Percentiles rank a stretch among this genome's conserved stretches.
Conservation (phyloP, 1,140 invertebrate species). For the Coelopa frigida region DNA sequence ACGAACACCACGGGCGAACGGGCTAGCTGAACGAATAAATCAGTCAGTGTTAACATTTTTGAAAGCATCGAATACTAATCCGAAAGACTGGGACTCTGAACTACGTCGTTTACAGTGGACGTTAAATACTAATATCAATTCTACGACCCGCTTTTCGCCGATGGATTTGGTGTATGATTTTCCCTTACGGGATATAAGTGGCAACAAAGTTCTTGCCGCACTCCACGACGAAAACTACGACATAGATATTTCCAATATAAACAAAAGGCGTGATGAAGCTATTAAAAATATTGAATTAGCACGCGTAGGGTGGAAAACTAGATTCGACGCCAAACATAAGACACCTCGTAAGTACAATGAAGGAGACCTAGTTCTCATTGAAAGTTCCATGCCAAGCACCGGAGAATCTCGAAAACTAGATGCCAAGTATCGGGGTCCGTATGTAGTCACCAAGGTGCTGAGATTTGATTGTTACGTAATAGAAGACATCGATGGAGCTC, state of each 20-base stretch:
- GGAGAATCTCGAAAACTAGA: slow-evolving; percentile 14
- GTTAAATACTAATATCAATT: slow-evolving; percentile 2
- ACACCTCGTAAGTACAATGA: background rate
- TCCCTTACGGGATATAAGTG: too few species aligned
- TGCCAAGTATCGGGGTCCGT: slow-evolving; percentile 15
- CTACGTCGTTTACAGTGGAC: too few species aligned
- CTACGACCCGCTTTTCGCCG: slow-evolving; percentile 3
- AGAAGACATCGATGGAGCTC: slow-evolving; percentile 15
- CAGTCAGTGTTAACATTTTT: too few species aligned
- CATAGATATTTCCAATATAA: background rate
- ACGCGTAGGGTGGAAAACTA: background rate
- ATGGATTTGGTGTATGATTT: slow-evolving; percentile 6
- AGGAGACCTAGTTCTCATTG: slow-evolving; percentile 1
- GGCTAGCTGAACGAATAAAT: too few species aligned
- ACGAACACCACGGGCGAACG: too few species aligned
- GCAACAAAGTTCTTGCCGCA: slow-evolving; percentile 5
- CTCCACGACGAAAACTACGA: slow-evolving; percentile 4
- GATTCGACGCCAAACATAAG: slow-evolving; percentile 2
- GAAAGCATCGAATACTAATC: too few species aligned
- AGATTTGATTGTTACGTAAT: slow-evolving; percentile 16
- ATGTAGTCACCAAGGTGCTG: slow-evolving; percentile 14
- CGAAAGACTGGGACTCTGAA: too few species aligned
- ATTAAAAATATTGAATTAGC: slow-evolving; percentile 4
- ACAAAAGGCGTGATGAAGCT: background rate
- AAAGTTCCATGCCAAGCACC: slow-evolving; percentile 2